phyloP scores from a whole-genome alignment of 92 coral and sea anemone genomes.

The Metridium senile region DNA sequence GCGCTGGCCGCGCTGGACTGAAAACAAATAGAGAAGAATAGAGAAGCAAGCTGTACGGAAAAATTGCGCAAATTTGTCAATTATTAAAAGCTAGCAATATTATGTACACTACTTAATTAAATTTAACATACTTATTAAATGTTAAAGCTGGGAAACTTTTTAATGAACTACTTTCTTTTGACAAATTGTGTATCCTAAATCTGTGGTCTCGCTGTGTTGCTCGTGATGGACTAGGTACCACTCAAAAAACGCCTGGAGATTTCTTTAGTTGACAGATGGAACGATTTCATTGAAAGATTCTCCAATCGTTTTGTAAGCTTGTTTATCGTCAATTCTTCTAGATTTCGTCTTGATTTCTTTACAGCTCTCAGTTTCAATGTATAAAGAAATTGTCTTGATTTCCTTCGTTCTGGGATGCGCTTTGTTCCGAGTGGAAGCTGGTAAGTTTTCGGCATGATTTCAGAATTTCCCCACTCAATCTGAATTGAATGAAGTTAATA shows the following conservation, averaged over 20 bases:
- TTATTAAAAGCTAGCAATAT: too few relatives aligned
- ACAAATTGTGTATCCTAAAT: too few relatives aligned
- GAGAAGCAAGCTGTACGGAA: background rate
- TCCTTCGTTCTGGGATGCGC: background rate
- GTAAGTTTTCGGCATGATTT: background rate
- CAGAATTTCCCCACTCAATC: background rate
- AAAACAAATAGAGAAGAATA: background rate
- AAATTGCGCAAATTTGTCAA: background rate
- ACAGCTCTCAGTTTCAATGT: background rate
- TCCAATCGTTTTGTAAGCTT: background rate
- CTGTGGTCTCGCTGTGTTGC: background rate
- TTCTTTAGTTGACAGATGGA: constrained; percentile 13
- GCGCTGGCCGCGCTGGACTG: constrained; percentile 10
- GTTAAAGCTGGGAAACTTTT: too few relatives aligned
- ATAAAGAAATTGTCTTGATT: background rate
- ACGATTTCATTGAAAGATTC: background rate
- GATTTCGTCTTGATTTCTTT: background rate
- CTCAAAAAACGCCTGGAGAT: constrained; percentile 9
- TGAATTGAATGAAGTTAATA: too few relatives aligned
- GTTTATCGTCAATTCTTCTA: background rate
- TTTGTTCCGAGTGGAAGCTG: constrained; percentile 1
- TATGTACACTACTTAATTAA: too few relatives aligned
- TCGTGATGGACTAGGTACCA: background rate
- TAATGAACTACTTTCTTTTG: too few relatives aligned
- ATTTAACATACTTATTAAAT: too few relatives aligned